These are phyloP conservation scores for Malurus cyaneus DNA, from an alignment of 2,113 vertebrate genomes.

Conservation along the genomic window DNA sequence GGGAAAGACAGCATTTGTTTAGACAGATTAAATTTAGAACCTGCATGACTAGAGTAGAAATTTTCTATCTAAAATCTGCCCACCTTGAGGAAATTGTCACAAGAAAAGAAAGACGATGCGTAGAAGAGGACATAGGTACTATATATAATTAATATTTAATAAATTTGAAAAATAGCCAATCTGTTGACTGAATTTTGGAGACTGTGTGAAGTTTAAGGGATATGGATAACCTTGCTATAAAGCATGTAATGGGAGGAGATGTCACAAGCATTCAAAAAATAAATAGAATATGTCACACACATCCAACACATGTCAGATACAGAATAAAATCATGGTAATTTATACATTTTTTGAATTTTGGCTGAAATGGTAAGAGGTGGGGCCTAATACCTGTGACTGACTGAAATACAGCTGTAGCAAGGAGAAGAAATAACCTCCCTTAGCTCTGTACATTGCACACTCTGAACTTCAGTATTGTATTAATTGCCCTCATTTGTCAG, in stretches of 20 bases:
- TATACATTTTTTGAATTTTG: not conserved
- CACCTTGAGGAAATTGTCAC: not conserved
- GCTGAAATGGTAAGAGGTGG: not conserved
- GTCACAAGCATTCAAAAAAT: not conserved
- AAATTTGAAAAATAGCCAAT: not conserved
- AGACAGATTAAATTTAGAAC: not conserved
- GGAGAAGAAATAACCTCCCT: not conserved
- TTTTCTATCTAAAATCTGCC: not conserved
- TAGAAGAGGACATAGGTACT: not conserved
- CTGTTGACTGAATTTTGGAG: not conserved
- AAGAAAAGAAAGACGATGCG: not conserved
- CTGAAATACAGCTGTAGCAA: not conserved
- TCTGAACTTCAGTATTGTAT: not conserved
- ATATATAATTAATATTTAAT: not conserved
- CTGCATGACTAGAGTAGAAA: not conserved
- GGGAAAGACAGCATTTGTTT: not conserved
- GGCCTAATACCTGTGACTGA: not conserved
- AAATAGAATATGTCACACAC: not conserved
- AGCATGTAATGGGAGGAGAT: not conserved
- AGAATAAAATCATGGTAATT: not conserved
- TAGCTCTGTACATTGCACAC: not conserved
- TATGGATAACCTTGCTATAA: not conserved
- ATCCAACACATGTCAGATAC: not conserved
- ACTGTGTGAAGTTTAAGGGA: not conserved
- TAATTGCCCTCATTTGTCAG: conserved; percentile 36